A percentile compares a stretch with the other conserved stretches of the same genome.
phyloP scores from a whole-genome alignment of 2,113 vertebrate genomes.

The Antigone vipio region DNA sequence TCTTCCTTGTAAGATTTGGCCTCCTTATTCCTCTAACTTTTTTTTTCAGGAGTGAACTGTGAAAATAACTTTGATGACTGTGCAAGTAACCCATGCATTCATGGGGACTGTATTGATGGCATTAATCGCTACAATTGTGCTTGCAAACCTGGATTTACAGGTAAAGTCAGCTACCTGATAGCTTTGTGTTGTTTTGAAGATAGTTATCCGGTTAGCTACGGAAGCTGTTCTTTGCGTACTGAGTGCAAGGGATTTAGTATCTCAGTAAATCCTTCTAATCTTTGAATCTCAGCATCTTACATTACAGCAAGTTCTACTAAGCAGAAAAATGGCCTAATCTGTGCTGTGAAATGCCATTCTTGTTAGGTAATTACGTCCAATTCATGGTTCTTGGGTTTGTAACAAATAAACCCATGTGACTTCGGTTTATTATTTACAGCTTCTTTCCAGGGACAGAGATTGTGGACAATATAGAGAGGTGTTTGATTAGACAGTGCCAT shows the following conservation, averaged over 20 bases:
- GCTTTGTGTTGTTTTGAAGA: neutral
- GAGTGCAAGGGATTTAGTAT: neutral
- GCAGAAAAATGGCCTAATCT: neutral
- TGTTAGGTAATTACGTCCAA: neutral
- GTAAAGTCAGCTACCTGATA: conserved; percentile 61
- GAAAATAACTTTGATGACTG: conserved; percentile 93
- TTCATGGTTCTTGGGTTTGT: conserved; percentile 26
- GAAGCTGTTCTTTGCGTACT: neutral
- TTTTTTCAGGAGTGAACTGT: conserved; percentile 85
- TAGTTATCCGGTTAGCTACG: neutral
- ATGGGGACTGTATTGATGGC: conserved; percentile 87
- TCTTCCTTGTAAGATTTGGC: neutral
- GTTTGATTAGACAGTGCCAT: neutral
- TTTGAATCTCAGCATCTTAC: neutral
- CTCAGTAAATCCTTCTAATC: neutral
- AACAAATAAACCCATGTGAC: conserved; percentile 28
- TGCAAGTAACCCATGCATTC: conserved; percentile 85
- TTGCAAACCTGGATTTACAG: conserved; percentile 89
- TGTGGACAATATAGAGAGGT: neutral
- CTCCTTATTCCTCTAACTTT: neutral
- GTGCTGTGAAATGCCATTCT: conserved; percentile 40
- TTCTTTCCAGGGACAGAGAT: neutral
- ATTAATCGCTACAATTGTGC: conserved; percentile 89
- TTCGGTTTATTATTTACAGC: conserved; percentile 33
- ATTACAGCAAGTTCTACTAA: neutral